Evolutionary conservation across 2,888 invertebrate species (phyloP), one percentile per base, ranked within the genome.

Genomic region (Dascillus cervinus): DNA sequence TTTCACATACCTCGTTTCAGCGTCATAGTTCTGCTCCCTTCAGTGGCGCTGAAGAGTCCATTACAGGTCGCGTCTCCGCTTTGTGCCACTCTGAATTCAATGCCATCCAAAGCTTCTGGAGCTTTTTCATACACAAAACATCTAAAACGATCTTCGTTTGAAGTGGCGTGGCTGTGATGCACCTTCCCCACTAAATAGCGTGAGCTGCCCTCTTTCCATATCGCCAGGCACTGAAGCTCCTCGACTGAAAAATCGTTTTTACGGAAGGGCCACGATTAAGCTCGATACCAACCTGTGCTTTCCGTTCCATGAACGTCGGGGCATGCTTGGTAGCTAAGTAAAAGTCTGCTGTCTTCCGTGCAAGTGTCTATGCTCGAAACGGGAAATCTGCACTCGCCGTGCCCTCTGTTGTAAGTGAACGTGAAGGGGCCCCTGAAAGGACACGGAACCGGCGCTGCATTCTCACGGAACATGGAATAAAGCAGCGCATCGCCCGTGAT

Each of bases 91-190:
- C 84, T 73, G 66, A 84, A 89, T 41, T 41, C 41, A 39, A 41
- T 41, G 34, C 55, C 58, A 32, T 61, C 64, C 27, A 57, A 45
- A 31, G 58, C 56, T 37, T 61, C 61, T 30, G 60, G 54, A 49
- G 79, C 79, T 72, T 83, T 85, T 71, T 89, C 90, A 69, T 89
- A 91, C 39, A 94, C 94, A 71, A 94, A 94, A 70, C 95, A 95
- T 47, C 94, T 75, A 70, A 89, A 95, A 46, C 90, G 78, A 63
- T 92, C 91, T 63, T 92, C 91, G 67, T 88, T 87, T 56, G 86
- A 86, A 48, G 89, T 84, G 37, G 86, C 86, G 68, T 89, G 89
- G 63, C 81, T 81, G 70, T 89, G 88, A 54, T 87, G 85, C 39
- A 92, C 77, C 64, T 88, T 82, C 30, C 91, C 91, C 34, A 92